A percentile compares a stretch with the other conserved stretches of the same genome.
Evolutionary conservation across 1,140 invertebrate genomes (phyloP).

Genomic region (Leptinotarsa texana): DNA sequence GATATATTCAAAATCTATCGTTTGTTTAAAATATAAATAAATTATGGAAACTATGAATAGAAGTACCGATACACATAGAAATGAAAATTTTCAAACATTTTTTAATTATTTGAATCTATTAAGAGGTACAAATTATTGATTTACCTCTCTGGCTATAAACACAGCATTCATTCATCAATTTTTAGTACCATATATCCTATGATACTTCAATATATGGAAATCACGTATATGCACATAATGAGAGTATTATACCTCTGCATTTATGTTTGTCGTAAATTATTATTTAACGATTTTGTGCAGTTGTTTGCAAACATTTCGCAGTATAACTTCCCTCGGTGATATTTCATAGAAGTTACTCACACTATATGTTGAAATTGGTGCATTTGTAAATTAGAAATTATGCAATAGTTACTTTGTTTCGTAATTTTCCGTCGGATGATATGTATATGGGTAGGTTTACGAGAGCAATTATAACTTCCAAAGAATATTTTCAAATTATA

Average conservation of each 20-base stretch:
- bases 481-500: too few species aligned
- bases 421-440: background rate
- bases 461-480: too few species aligned
- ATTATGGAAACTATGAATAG: too few species aligned
- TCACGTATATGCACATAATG: slow-evolving; percentile 52
- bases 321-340: slow-evolving; percentile 34
- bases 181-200: slow-evolving; percentile 27
- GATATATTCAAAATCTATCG: too few species aligned
- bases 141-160: too few species aligned
- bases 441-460: too few species aligned
- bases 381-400: slow-evolving; percentile 30
- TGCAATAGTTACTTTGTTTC: slow-evolving; percentile 5
- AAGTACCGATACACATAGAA: too few species aligned
- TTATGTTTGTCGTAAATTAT: slow-evolving; percentile 52
- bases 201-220: slow-evolving; percentile 42
- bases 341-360: slow-evolving; percentile 44
- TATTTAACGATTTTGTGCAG: slow-evolving; percentile 53
- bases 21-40: too few species aligned
- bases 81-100: too few species aligned
- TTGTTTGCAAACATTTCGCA: slow-evolving; percentile 51
- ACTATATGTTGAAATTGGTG: slow-evolving; percentile 30
- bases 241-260: slow-evolving; percentile 54
- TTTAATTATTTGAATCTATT: too few species aligned
- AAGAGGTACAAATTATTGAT: too few species aligned
- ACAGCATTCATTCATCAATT: too few species aligned